These are phyloP conservation scores for Natrix natrix DNA, from an alignment of 2,797 vertebrate genomes.

Conservation along the genomic window DNA sequence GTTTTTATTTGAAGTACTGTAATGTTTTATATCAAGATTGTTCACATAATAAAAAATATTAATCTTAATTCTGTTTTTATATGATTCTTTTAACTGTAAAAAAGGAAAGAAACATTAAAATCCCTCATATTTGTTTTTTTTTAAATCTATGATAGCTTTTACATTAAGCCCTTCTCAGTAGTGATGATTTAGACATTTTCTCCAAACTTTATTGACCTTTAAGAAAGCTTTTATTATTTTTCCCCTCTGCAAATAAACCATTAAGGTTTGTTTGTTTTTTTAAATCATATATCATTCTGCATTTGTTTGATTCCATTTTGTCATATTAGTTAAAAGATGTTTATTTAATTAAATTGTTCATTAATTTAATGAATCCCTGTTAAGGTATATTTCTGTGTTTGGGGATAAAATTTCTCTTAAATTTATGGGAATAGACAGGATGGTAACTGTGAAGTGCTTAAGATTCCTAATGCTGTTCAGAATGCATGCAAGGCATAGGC, in stretches of 20 bases:
- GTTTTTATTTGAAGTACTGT: slow-evolving; percentile 61
- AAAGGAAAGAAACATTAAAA: background rate
- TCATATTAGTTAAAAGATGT: background rate
- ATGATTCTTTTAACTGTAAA: background rate
- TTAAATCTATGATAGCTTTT: background rate
- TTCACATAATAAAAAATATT: slow-evolving; percentile 64
- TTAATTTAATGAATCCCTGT: background rate
- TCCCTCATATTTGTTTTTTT: background rate
- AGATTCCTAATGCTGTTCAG: background rate
- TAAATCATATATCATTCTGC: background rate
- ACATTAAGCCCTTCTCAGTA: background rate
- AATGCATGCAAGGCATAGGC: background rate
- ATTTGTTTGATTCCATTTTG: background rate
- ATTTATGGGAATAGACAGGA: background rate
- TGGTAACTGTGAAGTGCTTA: background rate
- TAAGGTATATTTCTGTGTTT: background rate
- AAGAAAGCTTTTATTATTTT: background rate
- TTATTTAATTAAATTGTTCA: background rate
- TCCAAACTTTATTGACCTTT: background rate
- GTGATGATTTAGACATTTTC: background rate
- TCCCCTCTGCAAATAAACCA: background rate
- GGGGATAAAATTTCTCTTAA: background rate
- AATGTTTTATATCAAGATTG: slow-evolving; percentile 64
- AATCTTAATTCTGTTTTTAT: slow-evolving; percentile 24
- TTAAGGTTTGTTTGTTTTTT: background rate